These are phyloP conservation scores for Euura lappo DNA, from an alignment of 1,140 invertebrate genomes.

Conservation along the genomic window DNA sequence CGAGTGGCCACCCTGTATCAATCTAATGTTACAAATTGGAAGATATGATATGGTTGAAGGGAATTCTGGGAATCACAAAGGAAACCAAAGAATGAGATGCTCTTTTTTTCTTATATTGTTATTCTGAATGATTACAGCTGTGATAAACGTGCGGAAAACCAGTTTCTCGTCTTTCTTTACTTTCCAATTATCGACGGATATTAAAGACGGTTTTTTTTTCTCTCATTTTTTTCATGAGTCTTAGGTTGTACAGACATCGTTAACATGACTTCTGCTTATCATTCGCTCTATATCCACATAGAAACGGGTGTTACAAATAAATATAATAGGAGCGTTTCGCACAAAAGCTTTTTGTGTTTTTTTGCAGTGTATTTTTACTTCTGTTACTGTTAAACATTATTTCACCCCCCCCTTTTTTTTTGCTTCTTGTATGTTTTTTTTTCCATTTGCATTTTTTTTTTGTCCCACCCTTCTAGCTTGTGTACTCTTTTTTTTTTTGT, in stretches of 20 bases:
- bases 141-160: too few relatives aligned
- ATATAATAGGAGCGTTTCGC: conserved; percentile 55
- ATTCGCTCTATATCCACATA: conserved; percentile 57
- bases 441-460: neutral
- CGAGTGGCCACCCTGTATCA: too few relatives aligned
- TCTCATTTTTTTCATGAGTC: too few relatives aligned
- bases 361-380: neutral
- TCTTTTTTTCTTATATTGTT: too few relatives aligned
- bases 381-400: neutral
- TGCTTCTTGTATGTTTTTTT: conserved; percentile 17
- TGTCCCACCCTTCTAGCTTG: neutral
- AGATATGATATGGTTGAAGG: too few relatives aligned
- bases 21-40: too few relatives aligned
- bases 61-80: too few relatives aligned
- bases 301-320: conserved; percentile 62
- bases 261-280: conserved; percentile 47
- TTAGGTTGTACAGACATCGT: conserved; percentile 23
- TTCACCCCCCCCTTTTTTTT: conserved; percentile 27
- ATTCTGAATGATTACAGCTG: too few relatives aligned
- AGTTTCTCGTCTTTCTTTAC: neutral
- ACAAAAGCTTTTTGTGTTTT: conserved; percentile 21
- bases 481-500: neutral
- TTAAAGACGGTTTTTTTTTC: conserved; percentile 46
- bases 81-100: too few relatives aligned
- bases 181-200: neutral